Conservation (phyloP, 2,797 vertebrate species). For the Lithobates pipiens region DNA sequence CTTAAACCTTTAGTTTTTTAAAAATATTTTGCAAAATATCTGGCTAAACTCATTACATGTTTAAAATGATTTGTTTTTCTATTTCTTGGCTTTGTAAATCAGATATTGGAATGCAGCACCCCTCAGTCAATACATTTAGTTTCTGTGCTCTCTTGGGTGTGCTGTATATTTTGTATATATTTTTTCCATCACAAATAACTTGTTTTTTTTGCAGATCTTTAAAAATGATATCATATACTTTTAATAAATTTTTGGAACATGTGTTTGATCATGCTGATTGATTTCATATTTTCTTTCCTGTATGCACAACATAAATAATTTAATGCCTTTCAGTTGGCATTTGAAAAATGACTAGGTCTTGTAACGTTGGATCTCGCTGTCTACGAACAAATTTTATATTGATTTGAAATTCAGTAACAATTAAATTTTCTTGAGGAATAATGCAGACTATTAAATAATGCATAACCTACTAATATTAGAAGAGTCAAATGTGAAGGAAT, state of each 20-base stretch:
- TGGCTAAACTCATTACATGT: too few species aligned
- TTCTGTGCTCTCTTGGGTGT: not conserved
- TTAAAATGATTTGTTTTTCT: too few species aligned
- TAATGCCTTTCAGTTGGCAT: constrained; percentile 15
- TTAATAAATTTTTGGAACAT: constrained; percentile 1
- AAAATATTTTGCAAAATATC: too few species aligned
- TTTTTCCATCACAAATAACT: not conserved
- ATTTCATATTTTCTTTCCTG: constrained; percentile 17
- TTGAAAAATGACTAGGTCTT: constrained; percentile 31
- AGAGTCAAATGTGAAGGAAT: constrained; percentile 26
- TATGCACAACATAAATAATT: constrained; percentile 45
- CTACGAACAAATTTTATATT: constrained; percentile 29
- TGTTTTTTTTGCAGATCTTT: not conserved
- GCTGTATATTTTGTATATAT: too few species aligned
- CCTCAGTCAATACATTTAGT: not conserved
- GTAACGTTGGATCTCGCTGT: constrained; percentile 15
- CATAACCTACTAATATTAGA: constrained; percentile 24
- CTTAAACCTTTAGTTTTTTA: too few species aligned
- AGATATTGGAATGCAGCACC: too few species aligned
- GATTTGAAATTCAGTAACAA: constrained; percentile 41
- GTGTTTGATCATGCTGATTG: constrained; percentile 9
- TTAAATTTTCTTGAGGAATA: constrained; percentile 40
- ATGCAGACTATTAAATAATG: constrained; percentile 44
- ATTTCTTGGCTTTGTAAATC: too few species aligned
- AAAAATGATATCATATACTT: not conserved